phyloP scores from a whole-genome alignment of 2,113 vertebrate species.

The Pelecanoides urinatrix region DNA sequence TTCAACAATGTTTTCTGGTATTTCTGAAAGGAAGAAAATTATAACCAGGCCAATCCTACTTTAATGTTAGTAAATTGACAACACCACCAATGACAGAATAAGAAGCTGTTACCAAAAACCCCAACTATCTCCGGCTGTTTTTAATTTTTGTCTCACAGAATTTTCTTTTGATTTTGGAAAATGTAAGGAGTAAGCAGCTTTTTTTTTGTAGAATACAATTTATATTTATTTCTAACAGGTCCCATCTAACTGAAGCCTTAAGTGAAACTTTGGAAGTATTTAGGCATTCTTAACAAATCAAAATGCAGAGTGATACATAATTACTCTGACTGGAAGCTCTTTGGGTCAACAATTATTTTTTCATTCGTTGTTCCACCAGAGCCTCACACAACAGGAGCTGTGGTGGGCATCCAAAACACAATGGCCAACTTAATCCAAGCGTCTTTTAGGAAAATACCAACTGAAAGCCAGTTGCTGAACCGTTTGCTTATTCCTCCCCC shows the following conservation, averaged over 20 bases:
- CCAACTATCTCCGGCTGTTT: background rate
- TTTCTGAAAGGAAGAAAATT: background rate
- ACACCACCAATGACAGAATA: background rate
- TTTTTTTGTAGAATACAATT: background rate
- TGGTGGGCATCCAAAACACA: background rate
- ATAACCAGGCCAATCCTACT: background rate
- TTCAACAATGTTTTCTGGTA: background rate
- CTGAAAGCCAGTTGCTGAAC: background rate
- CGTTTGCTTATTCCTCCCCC: background rate
- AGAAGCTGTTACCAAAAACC: background rate
- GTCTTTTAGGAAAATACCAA: background rate
- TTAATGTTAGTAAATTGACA: background rate
- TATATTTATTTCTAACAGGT: background rate
- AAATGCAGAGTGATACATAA: background rate
- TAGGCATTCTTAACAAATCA: background rate
- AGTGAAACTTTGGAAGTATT: background rate
- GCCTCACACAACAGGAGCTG: background rate
- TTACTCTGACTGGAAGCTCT: background rate
- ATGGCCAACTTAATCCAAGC: background rate
- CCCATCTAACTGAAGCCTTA: background rate
- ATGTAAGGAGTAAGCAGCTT: background rate
- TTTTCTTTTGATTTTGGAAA: background rate
- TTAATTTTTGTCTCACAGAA: background rate
- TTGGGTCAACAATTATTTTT: background rate
- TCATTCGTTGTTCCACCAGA: background rate